phyloP scores from a whole-genome alignment of 2,888 invertebrate genomes.

The Phyllotreta striolata region DNA sequence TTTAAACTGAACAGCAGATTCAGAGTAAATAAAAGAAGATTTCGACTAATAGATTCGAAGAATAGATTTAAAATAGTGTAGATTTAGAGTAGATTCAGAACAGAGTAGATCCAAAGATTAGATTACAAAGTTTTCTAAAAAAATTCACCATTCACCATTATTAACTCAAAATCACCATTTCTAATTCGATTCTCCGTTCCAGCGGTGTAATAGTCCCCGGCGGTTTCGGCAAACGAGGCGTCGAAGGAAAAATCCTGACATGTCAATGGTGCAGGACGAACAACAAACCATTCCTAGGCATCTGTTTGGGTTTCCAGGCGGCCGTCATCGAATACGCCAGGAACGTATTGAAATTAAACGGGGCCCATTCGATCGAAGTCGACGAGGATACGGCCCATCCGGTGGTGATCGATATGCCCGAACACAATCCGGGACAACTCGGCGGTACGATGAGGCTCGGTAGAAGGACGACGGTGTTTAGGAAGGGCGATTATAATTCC shows the following conservation, averaged over 20 bases:
- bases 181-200: no score
- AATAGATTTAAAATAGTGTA: no score
- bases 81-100: no score
- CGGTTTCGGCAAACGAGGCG: conserved; percentile 95
- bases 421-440: conserved; percentile 86
- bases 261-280: conserved; percentile 92
- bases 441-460: conserved; percentile 99
- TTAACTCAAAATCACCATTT: no score
- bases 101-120: no score
- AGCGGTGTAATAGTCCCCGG: conserved; percentile 97
- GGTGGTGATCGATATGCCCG: conserved; percentile 98
- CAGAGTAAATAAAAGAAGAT: no score
- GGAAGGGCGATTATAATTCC: conserved; percentile 63
- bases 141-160: no score
- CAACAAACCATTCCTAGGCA: conserved; percentile 90
- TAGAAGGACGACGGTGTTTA: conserved; percentile 87
- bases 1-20: no score
- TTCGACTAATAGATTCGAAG: no score
- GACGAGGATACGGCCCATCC: conserved; percentile 73
- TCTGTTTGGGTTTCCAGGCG: conserved; percentile 97
- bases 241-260: conserved; percentile 95
- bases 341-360: conserved; percentile 77
- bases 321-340: conserved; percentile 95
- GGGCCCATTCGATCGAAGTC: conserved; percentile 81
- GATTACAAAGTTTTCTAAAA: no score